phyloP scores from a whole-genome alignment of 2,113 vertebrate genomes.

The Oplegnathus fasciatus region DNA sequence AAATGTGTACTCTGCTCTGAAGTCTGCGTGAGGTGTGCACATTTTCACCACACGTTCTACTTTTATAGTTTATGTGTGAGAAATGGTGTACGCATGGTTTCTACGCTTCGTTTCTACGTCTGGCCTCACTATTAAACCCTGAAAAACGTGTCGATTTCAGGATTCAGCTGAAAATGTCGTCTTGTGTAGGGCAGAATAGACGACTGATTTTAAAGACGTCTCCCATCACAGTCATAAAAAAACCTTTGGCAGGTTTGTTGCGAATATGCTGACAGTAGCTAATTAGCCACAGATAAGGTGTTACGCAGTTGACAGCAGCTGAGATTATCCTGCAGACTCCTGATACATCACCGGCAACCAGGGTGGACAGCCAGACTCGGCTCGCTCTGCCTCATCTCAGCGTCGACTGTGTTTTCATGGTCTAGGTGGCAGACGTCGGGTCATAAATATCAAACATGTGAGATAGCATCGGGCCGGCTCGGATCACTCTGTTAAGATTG shows the following conservation, averaged over 20 bases:
- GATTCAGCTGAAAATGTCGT: no score
- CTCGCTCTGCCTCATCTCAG: neutral
- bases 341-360: neutral
- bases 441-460: constrained; percentile 13
- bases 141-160: no score
- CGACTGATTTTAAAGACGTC: neutral
- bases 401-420: neutral
- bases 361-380: neutral
- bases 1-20: no score
- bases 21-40: no score
- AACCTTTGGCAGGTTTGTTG: neutral
- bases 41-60: no score
- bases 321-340: neutral
- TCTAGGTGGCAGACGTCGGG: neutral
- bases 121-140: no score
- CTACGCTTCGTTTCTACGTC: no score
- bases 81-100: no score
- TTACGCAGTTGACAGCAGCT: neutral
- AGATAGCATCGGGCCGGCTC: neutral
- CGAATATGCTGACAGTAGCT: neutral
- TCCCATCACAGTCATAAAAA: neutral
- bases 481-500: neutral
- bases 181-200: neutral
- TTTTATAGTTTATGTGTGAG: no score
- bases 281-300: neutral